Base-by-base conservation (phyloP, 2,113 vertebrate genomes). In the Rattus rattus region DNA sequence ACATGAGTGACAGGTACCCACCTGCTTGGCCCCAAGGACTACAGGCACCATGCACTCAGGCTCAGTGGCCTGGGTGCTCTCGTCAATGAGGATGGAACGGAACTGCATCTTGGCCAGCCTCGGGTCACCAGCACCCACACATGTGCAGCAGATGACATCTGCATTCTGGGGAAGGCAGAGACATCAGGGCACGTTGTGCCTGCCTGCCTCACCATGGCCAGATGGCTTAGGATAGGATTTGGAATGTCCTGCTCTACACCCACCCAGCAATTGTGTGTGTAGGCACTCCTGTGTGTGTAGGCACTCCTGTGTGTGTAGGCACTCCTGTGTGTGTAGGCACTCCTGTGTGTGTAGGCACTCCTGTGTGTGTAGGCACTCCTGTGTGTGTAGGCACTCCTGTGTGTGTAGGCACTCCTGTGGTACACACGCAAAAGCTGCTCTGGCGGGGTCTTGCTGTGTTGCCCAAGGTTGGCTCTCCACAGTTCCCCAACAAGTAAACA, bases 71-170 rank as follows among this genome's bases (percentile, higher is more conserved):
- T 99, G 99, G 0, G 99, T 99, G 98, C 99, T 99, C 91, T 99
- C 99, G 9, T 99, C 99, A 0, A 99, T 99, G 65, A 99, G 98
- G 95, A 99, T 99, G 98, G 99, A 99, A 61, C 99, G 99, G 97
- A 99, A 99, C 97, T 99, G 99, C 99, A 99, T 99, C 97, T 99
- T 99, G 73, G 99, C 99, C 26, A 99, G 98, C 2, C 99, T 98
- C 0, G 99, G 99, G 43, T 99, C 99, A 0, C 99, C 99, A 0
- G 99, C 99, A 0, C 99, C 99, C 59, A 99, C 99, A 22, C 99
- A 99, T 0, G 99, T 99, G 95, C 99, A 99, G 94, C 99, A 99
- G 98, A 99, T 99, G 93, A 99, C 99, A 4, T 99, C 99, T 0
- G 99, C 99, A 0, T 99, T 99, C 99, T 99, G 97, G 5, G 86